These are phyloP conservation scores for Epizoanthus stellaris DNA, from an alignment of 92 coral and sea anemone genomes.

Conservation along the genomic window DNA sequence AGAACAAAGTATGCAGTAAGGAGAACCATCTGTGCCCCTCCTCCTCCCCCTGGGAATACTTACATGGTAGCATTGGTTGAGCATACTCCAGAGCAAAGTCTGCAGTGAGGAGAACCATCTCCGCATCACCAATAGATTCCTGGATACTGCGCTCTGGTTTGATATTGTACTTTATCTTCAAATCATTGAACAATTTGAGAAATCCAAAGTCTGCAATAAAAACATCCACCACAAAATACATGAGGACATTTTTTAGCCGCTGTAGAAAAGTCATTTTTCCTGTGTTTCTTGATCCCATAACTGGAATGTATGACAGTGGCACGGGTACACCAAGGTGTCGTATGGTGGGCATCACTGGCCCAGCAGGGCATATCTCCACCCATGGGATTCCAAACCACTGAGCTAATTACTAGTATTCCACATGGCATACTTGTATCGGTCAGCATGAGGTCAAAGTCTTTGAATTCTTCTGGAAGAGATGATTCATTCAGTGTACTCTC, in stretches of 20 bases:
- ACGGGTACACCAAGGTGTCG: slow-evolving; percentile 24
- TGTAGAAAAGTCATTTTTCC: slow-evolving; percentile 44
- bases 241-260: slow-evolving; percentile 34
- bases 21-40: not conserved
- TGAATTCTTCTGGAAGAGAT: slow-evolving; percentile 55
- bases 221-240: not conserved
- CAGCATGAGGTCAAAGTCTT: slow-evolving; percentile 50
- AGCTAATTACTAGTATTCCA: slow-evolving; percentile 38
- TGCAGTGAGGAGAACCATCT: slow-evolving; percentile 57
- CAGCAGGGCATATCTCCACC: slow-evolving; percentile 26
- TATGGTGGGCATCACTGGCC: not conserved
- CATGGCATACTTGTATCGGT: slow-evolving; percentile 33
- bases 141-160: slow-evolving; percentile 52
- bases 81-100: slow-evolving; percentile 76
- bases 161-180: slow-evolving; percentile 64
- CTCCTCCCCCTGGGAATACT: not conserved
- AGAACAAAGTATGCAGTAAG: no score
- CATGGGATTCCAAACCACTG: slow-evolving; percentile 18
- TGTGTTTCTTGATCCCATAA: slow-evolving; percentile 7
- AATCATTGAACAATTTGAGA: slow-evolving; percentile 12
- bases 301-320: slow-evolving; percentile 51
- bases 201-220: not conserved
- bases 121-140: slow-evolving; percentile 54
- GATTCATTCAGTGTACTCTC: slow-evolving; percentile 53
- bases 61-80: slow-evolving; percentile 74